These are phyloP conservation scores for Planiliza haematocheilus DNA, from an alignment of 2,113 vertebrate species.

Conservation along the genomic window DNA sequence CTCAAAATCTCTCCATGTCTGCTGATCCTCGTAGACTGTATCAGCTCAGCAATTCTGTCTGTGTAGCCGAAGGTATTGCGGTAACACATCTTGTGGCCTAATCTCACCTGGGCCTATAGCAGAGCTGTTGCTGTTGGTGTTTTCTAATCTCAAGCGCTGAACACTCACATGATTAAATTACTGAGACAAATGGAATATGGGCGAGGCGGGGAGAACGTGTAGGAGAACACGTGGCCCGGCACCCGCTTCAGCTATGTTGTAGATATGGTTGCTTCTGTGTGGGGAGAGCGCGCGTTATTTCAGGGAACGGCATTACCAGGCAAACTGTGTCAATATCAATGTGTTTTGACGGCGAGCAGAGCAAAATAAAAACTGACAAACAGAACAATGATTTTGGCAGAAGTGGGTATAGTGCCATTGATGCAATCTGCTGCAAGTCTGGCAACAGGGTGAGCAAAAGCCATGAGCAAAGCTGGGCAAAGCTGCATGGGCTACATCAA, in stretches of 20 bases:
- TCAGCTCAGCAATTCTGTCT: slow-evolving; percentile 39
- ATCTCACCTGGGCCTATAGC: slow-evolving; percentile 51
- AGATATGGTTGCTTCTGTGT: background rate
- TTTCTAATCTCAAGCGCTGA: slow-evolving; percentile 53
- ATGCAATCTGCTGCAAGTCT: slow-evolving; percentile 71
- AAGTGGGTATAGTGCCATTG: slow-evolving; percentile 55
- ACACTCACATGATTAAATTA: slow-evolving; percentile 61
- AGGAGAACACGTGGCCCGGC: background rate
- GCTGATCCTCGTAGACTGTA: slow-evolving; percentile 37
- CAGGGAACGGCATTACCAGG: slow-evolving; percentile 8
- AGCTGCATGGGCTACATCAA: slow-evolving; percentile 29
- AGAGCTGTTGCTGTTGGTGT: slow-evolving; percentile 28
- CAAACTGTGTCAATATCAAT: slow-evolving; percentile 23
- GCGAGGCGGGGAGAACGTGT: background rate
- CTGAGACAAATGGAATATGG: slow-evolving; percentile 37
- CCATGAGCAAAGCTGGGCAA: slow-evolving; percentile 26
- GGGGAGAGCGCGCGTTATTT: background rate
- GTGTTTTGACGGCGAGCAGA: slow-evolving; percentile 17
- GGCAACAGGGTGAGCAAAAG: slow-evolving; percentile 46
- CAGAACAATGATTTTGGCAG: slow-evolving; percentile 45
- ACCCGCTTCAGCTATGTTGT: slow-evolving; percentile 7
- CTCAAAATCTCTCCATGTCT: slow-evolving; percentile 2
- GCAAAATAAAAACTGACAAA: slow-evolving; percentile 52
- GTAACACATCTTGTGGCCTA: slow-evolving; percentile 38
- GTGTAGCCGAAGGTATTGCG: slow-evolving; percentile 11